Percentiles rank a stretch among this genome's conserved stretches.
Evolutionary conservation across 2,113 vertebrate genomes (phyloP).

Genomic region (Pedetes capensis): DNA sequence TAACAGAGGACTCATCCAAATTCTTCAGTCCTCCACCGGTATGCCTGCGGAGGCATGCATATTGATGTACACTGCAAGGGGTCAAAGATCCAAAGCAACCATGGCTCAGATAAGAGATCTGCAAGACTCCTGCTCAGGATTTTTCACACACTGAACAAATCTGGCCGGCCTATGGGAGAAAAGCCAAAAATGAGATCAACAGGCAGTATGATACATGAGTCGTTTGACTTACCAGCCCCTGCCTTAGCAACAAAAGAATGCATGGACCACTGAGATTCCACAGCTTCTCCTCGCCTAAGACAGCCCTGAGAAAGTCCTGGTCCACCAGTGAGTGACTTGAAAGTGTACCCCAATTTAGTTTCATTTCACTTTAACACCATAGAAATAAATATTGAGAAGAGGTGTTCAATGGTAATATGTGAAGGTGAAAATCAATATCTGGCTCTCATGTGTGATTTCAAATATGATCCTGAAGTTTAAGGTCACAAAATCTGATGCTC

Average conservation of each 20-base stretch:
- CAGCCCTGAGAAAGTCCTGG: neutral
- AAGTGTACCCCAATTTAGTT: neutral
- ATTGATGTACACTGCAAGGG: accelerated
- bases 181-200: constrained; percentile 19
- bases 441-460: neutral
- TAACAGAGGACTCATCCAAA: neutral
- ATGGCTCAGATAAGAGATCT: neutral
- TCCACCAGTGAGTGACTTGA: neutral
- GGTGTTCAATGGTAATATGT: neutral
- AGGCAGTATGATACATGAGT: neutral
- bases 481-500: neutral
- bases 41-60: accelerated
- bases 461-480: neutral
- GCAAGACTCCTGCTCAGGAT: constrained; percentile 80
- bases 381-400: neutral
- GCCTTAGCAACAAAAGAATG: neutral
- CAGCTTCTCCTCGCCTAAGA: neutral
- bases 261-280: neutral
- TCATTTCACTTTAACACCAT: neutral
- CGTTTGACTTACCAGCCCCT: neutral
- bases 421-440: accelerated
- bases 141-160: constrained; percentile 87
- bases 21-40: neutral
- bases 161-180: constrained; percentile 83
- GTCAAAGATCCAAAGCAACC: neutral